Base-by-base conservation (phyloP, 2,888 invertebrate genomes). In the Dryadula phaetusa region DNA sequence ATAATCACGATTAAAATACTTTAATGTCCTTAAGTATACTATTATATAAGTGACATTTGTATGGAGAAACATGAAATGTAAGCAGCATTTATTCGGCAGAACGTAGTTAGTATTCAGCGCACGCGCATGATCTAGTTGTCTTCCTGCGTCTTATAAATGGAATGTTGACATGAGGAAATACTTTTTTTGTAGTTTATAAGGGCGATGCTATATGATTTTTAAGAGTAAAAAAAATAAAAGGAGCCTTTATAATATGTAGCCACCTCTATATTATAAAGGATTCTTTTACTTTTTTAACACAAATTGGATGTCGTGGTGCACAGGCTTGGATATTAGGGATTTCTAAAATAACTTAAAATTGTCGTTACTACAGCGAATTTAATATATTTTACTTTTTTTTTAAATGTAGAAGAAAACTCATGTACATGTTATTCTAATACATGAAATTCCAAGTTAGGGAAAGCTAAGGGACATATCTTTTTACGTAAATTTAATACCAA, bases 21-120 rank as follows among this genome's bases (percentile, higher is more conserved):
- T 47, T 69, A 25, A 14, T 49, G 60, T 53, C 60, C 58, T 63
- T 60, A 60, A 60, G 28, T 20, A 16, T 47, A n/a, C 16, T 49
- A 52, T 69, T 64, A 54, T 49, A 47, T 60, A 69, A 66, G 58
- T 58, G 37, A 60, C 42, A 46, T 53, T 62, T 61, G 60, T 69
- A 67, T 69, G 61, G 66, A 63, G 47, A 69, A 40, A 66, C 66
- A 63, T 66, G 66, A 66, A 67, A 67, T 54, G 44, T 47, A 47
- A 32, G 37, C 52, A 47, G 53, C 52, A 58, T 66, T 46, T 16
- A 69, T 69, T 66, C 53, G 32, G 53, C 44, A n/a, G 28, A 40
- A 18, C 53, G 37, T 69, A 66, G 66, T 64, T 54, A 52, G 22
- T 49, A 66, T 37, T 40, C 49, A 14, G 42, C 20, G 34, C 46